Conservation (phyloP, 2,113 vertebrate genomes). For the Oreochromis niloticus region DNA sequence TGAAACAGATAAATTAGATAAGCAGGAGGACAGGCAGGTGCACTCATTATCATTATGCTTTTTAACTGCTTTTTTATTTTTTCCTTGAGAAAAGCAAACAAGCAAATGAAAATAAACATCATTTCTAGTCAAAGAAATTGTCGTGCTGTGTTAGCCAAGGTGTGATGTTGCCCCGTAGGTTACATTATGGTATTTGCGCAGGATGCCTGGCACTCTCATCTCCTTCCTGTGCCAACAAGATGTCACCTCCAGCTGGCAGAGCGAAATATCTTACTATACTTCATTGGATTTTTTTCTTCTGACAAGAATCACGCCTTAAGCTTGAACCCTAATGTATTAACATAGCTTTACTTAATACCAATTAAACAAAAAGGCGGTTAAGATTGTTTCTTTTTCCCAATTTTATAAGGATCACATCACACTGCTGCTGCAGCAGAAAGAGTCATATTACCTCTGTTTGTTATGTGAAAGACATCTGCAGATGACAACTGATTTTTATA, state of each 20-base stretch:
- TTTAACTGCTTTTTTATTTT: neutral
- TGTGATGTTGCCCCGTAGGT: conserved; percentile 2
- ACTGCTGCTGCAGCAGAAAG: neutral
- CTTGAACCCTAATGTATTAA: neutral
- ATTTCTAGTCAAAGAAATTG: neutral
- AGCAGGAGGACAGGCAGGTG: neutral
- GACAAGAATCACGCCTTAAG: neutral
- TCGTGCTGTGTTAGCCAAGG: neutral
- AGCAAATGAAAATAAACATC: neutral
- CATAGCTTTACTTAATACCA: neutral
- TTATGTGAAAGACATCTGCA: neutral
- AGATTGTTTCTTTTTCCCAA: neutral
- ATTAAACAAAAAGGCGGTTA: neutral
- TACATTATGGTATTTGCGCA: neutral
- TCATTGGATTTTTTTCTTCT: neutral
- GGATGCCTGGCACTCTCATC: neutral
- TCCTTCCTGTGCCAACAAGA: conserved; percentile 7
- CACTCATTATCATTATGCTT: neutral
- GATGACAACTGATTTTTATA: neutral
- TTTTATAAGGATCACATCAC: neutral
- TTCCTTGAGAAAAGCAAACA: neutral
- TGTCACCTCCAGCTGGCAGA: conserved; percentile 1
- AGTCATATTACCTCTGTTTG: neutral
- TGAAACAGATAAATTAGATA: neutral
- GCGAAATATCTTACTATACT: neutral